Conservation (phyloP, 2,113 vertebrate species). For the Lampris megalopsis region DNA sequence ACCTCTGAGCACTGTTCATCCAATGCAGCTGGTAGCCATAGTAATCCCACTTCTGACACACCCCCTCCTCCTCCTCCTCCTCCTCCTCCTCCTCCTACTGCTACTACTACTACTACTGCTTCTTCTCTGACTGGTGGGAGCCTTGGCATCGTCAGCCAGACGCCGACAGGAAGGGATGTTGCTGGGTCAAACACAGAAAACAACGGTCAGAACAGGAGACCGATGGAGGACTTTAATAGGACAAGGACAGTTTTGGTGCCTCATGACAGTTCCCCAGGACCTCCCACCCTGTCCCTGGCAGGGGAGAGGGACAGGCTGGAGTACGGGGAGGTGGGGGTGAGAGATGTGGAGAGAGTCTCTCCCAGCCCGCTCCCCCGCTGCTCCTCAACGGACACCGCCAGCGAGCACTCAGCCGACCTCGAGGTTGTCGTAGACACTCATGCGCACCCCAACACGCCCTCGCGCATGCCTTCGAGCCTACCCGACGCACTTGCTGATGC, state of each 20-base stretch:
- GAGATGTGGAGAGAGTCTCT: conserved; percentile 62
- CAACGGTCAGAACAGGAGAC: conserved; percentile 41
- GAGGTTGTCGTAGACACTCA: conserved; percentile 73
- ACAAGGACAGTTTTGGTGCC: conserved; percentile 17
- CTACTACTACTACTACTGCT: neutral
- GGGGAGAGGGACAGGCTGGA: conserved; percentile 58
- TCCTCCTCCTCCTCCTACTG: neutral
- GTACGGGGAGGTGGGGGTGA: conserved; percentile 31
- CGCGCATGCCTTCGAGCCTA: conserved; percentile 43
- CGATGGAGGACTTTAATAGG: conserved; percentile 57
- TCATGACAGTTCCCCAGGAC: conserved; percentile 64
- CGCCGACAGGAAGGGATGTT: conserved; percentile 50
- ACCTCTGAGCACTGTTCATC: conserved; percentile 85
- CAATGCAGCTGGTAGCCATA: conserved; percentile 67
- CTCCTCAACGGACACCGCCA: conserved; percentile 92
- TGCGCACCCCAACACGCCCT: conserved; percentile 18
- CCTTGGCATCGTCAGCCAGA: conserved; percentile 40
- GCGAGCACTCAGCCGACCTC: conserved; percentile 89
- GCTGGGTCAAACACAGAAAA: conserved; percentile 41
- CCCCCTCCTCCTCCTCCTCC: conserved; percentile 59
- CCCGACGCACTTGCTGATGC: conserved; percentile 76
- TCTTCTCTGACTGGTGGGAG: conserved; percentile 21
- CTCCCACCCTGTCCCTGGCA: conserved; percentile 58
- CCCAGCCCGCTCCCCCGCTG: conserved; percentile 84
- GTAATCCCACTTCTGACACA: conserved; percentile 62